Conservation (phyloP, 2,113 vertebrate species). For the Lepus europaeus region DNA sequence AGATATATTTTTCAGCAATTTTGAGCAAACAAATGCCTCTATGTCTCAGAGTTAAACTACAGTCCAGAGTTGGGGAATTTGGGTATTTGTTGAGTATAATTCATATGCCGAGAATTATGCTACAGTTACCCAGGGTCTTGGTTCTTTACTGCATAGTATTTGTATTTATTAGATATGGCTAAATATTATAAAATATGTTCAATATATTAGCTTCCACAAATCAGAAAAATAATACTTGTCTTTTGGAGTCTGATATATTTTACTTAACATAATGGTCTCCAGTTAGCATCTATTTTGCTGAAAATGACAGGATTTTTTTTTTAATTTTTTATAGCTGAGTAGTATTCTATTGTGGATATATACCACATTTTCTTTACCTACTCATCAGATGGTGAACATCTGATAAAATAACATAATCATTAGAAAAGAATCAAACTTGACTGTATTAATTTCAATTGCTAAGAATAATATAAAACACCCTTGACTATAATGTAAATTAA, state of each 20-base stretch:
- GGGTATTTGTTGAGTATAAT: not conserved
- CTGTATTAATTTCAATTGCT: not conserved
- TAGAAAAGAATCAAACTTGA: not conserved
- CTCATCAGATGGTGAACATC: no score
- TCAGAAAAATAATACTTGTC: no score
- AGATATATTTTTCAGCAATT: constrained; percentile 5
- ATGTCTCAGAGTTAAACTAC: not conserved
- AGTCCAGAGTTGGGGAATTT: not conserved
- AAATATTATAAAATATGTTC: not conserved
- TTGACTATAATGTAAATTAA: no score
- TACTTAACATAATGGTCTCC: no score
- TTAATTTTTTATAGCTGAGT: no score
- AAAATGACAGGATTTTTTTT: no score
- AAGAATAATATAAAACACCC: not conserved
- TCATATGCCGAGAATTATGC: not conserved
- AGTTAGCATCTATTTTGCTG: no score
- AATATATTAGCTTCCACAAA: no score
- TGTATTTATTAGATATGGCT: not conserved
- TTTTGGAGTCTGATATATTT: no score
- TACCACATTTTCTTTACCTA: no score
- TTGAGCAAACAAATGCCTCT: not conserved
- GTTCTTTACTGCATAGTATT: not conserved
- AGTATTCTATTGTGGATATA: no score
- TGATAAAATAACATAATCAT: not conserved
- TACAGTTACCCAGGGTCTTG: not conserved